Conservation (phyloP, 2,888 invertebrate genomes). For the Graphium colonna region DNA sequence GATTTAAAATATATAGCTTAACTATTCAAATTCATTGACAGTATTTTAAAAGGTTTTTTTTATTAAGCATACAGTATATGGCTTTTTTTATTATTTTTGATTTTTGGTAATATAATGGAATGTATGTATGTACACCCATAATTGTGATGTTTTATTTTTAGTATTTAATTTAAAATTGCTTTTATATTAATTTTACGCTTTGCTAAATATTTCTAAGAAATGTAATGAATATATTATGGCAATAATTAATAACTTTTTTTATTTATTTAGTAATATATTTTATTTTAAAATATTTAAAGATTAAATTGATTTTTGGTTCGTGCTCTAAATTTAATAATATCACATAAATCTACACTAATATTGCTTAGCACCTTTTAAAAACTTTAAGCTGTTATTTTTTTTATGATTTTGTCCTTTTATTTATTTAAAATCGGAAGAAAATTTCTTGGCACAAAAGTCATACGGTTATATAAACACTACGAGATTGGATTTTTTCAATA, state of each 20-base stretch:
- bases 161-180: background rate
- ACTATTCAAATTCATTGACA: no score
- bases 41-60: no score
- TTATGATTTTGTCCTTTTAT: background rate
- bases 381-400: constrained; percentile 2
- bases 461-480: no score
- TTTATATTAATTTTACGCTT: background rate
- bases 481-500: no score
- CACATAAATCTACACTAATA: constrained; percentile 14
- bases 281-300: constrained; percentile 29
- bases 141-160: no score
- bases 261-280: constrained; percentile 23
- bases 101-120: constrained; percentile 2
- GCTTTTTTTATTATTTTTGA: constrained; percentile 1
- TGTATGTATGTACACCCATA: background rate
- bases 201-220: no score
- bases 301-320: constrained; percentile 12
- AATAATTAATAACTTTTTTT: background rate
- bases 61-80: no score
- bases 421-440: no score
- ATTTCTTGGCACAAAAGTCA: no score
- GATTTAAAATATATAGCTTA: no score
- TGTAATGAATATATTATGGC: background rate
- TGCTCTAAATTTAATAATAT: constrained; percentile 21
- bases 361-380: constrained; percentile 13